Base-by-base conservation (phyloP, 2,797 vertebrate species). In the Mastacembelus armatus region DNA sequence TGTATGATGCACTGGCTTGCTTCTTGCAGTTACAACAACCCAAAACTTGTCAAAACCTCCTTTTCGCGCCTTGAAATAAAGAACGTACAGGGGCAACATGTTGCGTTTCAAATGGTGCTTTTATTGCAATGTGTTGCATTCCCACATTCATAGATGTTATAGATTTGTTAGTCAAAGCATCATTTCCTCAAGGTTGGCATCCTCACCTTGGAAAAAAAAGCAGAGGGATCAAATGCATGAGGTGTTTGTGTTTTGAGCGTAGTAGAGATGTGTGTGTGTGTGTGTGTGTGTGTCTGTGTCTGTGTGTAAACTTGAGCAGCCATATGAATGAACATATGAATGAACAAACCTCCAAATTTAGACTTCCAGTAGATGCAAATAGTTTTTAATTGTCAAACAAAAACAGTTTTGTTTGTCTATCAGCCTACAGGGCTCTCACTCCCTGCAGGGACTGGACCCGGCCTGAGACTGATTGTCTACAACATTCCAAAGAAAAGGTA, bases 41-140 rank as follows among this genome's bases (percentile, higher is more conserved):
- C n/a, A n/a, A n/a, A n/a, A n/a, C n/a, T n/a, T n/a, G n/a, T n/a
- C n/a, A n/a, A n/a, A n/a, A n/a, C n/a, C n/a, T n/a, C n/a, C n/a
- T n/a, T n/a, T n/a, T n/a, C n/a, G n/a, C n/a, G n/a, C n/a, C n/a
- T n/a, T n/a, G n/a, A n/a, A n/a, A n/a, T n/a, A n/a, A 70, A 76
- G 5, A 60, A 60, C 15, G 48, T 7, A 18, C 68, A 26, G 24
- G 21, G 51, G 80, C 69, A 4, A 59, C 48, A 9, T 14, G 54
- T 38, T 88, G 85, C 85, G 85, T 93, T 94, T 93, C 87, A 92
- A 91, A 94, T 91, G 92, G 93, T 94, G 93, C 91, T 95, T 94
- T 94, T 95, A 95, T 95, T 94, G 94, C 93, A 94, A 93, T 94
- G 93, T 94, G 92, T 94, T 93, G 92, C 92, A 95, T 94, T 94